Evolutionary conservation across 2,888 invertebrate genomes (phyloP), one percentile per base, ranked within the genome.

Genomic region (Mythimna lalbum): DNA sequence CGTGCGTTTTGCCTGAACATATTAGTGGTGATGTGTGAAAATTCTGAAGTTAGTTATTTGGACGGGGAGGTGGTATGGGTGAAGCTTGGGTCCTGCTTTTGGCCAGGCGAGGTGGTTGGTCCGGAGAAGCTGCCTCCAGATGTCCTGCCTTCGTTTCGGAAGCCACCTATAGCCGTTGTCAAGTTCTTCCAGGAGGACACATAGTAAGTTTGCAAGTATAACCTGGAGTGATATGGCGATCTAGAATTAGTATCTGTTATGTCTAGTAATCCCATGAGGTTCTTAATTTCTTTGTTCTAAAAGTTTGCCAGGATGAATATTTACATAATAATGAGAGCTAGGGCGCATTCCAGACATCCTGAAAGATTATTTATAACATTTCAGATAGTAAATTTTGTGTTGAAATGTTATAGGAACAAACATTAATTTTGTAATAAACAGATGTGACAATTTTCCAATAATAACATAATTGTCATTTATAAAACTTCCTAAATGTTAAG

Each of bases 31-130:
- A 97, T 97, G 97, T 97, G 97, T 95, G 97, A 97, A 88, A 97
- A 97, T 94, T 97, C 97, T 87, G 96, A 97, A 94, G 96, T 97
- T 84, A 94, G 91, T 88, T 98, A 97, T 94, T 95, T 96, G 86
- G 97, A 97, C 85, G 98, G 98, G 65, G 98, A 98, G 88, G 96
- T 98, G 86, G 98, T 98, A 78, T 98, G 98, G 98, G 98, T 98
- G 27, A 98, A 98, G 92, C 93, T 98, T 77, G 97, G 98, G 52
- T 96, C 97, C 53, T 97, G 97, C 87, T 98, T 98, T 98, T 98
- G 98, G 98, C 98, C 98, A 36, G 98, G 98, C 17, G 97, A 98
- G 91, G 98, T 98, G 74, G 96, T 97, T 59, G 96, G 96, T 77
- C 90, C 96, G 31, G 96, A 97, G 66, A 96, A 96, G 87, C 93